Evolutionary conservation across 2,888 invertebrate species (phyloP), one percentile per base, ranked within the genome.

Genomic region (Bembecia ichneumoniformis): DNA sequence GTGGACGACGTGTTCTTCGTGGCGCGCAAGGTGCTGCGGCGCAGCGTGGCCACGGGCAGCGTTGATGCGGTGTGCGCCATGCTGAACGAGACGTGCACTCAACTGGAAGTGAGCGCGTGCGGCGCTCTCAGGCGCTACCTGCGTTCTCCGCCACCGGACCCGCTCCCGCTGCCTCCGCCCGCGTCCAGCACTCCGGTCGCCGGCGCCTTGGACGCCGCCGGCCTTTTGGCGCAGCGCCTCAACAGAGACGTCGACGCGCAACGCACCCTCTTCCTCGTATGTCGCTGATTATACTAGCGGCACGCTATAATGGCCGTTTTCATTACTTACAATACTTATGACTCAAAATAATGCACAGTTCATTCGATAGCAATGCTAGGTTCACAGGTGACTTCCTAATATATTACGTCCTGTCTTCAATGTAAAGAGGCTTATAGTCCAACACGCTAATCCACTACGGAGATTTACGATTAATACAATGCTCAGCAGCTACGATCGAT

Each of bases 1-100:
- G 95, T 99, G 0, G 99, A 99, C 75, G 99, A 99, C 78, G 94
- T 98, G 0, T 99, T 99, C 82, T 99, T 96, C 75, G 97, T 99
- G 58, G 92, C 98, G 2, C 93, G 97, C 64, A 99, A 99, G 83
- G 96, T 97, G 63, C 94, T 98, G 48, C 90, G 94, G 58, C 92
- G 99, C 56, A 93, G 96, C n/a, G 88, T 97, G 58, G 93, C 94
- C 4, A 95, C 95, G 58, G 94, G 95, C 68, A 97, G 96, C 70
- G 90, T 98, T 52, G 98, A 99, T 80, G 98, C 97, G 48, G 93
- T 96, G 46, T 99, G 99, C 87, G 98, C 96, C 2, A 95, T 97
- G 61, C 92, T 99, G 28, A 99, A 99, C 86, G 96, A 97, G 77
- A 96, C 95, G 3, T 93, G 94, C 61, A 90, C 94, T 0, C 91